Evolutionary conservation across 2,113 vertebrate species (phyloP).

Genomic region (Cyanistes caeruleus): DNA sequence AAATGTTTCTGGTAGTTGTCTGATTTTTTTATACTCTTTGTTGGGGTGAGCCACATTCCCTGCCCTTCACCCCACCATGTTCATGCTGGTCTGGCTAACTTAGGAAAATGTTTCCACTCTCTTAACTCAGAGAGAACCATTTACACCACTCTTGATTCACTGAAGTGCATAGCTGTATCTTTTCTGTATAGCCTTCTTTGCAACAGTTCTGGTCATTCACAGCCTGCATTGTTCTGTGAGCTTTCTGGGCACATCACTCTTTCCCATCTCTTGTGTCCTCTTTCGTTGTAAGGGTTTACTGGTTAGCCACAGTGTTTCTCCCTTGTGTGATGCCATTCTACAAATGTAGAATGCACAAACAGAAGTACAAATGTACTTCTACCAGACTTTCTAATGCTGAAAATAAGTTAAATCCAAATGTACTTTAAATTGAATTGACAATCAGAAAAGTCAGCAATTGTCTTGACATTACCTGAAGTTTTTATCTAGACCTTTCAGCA

Average conservation of each 20-base stretch:
- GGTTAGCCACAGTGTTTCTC: neutral
- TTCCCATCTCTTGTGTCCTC: neutral
- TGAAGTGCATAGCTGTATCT: neutral
- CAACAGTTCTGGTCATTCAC: neutral
- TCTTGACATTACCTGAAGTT: neutral
- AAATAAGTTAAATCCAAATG: neutral
- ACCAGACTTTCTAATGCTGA: neutral
- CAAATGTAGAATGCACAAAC: neutral
- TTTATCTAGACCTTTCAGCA: neutral
- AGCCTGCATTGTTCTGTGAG: neutral
- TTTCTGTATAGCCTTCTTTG: neutral
- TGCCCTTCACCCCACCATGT: fast-evolving
- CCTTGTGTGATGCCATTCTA: neutral
- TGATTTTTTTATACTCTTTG: neutral
- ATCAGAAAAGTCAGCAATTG: neutral
- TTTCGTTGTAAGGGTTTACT: neutral
- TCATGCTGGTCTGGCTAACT: neutral
- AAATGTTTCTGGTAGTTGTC: neutral
- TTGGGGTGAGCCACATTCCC: neutral
- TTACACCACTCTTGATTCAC: neutral
- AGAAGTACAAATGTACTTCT: neutral
- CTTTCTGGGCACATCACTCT: neutral
- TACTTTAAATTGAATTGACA: neutral
- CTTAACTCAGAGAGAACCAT: fast-evolving
- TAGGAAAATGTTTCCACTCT: neutral